Percentiles rank a stretch among this genome's conserved stretches.
Evolutionary conservation across 2,797 vertebrate species (phyloP).

Genomic region (Kryptolebias ocellatus): DNA sequence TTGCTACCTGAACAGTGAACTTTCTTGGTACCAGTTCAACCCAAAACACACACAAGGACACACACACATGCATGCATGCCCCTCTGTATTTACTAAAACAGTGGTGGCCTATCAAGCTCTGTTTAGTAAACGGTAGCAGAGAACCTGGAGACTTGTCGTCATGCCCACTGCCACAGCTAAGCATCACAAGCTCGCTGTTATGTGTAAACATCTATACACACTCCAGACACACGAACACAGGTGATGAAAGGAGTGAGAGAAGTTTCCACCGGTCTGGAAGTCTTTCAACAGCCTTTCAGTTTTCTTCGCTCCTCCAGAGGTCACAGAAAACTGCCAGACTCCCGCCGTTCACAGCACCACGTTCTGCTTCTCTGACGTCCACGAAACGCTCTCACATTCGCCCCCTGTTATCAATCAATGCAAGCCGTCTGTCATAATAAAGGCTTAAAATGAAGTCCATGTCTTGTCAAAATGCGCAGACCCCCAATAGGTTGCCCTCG

Average conservation of each 20-base stretch:
- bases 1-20: slow-evolving; percentile 49
- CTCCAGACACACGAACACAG: slow-evolving; percentile 75
- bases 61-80: slow-evolving; percentile 57
- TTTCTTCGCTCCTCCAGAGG: slow-evolving; percentile 44
- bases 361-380: neutral
- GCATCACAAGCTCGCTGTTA: slow-evolving; percentile 73
- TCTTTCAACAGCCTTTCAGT: slow-evolving; percentile 50
- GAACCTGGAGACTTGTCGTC: slow-evolving; percentile 77
- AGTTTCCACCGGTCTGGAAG: slow-evolving; percentile 42
- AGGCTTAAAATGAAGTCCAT: neutral
- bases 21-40: slow-evolving; percentile 67
- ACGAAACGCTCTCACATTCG: neutral
- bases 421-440: neutral
- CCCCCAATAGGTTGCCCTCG: neutral
- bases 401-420: no score
- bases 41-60: slow-evolving; percentile 68
- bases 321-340: slow-evolving; percentile 44
- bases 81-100: slow-evolving; percentile 84
- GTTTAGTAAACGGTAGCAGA: slow-evolving; percentile 83
- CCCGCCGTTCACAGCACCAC: neutral
- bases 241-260: slow-evolving; percentile 58
- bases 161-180: slow-evolving; percentile 65
- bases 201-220: slow-evolving; percentile 83
- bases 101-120: slow-evolving; percentile 74
- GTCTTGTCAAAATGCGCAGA: neutral